These are phyloP conservation scores for Naja naja DNA, from an alignment of 2,113 vertebrate species.

Conservation along the genomic window DNA sequence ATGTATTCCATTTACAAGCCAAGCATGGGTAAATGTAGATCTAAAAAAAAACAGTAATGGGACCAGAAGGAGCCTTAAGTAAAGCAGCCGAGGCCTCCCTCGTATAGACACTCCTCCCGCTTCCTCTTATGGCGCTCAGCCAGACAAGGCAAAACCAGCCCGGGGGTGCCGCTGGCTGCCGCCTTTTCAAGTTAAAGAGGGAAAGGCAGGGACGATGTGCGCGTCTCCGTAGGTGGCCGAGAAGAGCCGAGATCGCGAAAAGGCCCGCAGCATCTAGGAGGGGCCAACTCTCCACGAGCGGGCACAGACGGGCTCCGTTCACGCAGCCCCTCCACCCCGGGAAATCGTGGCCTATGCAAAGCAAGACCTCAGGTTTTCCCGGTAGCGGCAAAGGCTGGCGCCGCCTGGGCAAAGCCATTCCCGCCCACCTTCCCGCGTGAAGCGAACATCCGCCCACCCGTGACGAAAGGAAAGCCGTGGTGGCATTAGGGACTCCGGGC, in stretches of 20 bases:
- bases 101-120: background rate
- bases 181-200: background rate
- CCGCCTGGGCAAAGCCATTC: background rate
- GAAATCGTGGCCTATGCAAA: background rate
- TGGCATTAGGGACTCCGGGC: too few species aligned
- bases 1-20: background rate
- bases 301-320: background rate
- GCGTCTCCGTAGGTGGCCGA: background rate
- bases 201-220: background rate
- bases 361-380: background rate
- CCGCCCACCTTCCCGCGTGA: background rate
- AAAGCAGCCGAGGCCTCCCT: background rate
- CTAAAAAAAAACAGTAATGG: background rate
- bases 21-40: background rate
- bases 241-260: background rate
- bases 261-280: background rate
- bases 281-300: background rate
- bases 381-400: background rate
- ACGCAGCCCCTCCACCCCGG: too few species aligned
- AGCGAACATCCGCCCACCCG: background rate
- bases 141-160: background rate
- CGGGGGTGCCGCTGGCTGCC: background rate
- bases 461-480: constrained; percentile 2
- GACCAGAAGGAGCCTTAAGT: background rate
- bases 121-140: background rate